Percentiles rank a stretch among this genome's conserved stretches.
Conservation (phyloP, 2,113 vertebrate genomes). For the Triplophysa tibetana region DNA sequence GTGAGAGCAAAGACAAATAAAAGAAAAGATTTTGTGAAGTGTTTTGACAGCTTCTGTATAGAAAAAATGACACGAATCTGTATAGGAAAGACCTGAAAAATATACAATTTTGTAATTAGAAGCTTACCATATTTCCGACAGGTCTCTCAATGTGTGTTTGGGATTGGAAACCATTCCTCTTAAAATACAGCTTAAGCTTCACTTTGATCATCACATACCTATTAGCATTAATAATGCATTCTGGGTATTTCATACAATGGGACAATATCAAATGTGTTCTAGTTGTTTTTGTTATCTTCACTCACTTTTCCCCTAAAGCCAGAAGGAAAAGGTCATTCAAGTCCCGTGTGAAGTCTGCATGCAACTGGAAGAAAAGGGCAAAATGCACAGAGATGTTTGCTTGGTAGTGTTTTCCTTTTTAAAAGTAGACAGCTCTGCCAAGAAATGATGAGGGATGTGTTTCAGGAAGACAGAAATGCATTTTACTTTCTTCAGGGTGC, state of each 20-base stretch:
- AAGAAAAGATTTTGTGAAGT: neutral
- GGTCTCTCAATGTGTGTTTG: neutral
- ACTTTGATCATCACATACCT: slow-evolving; percentile 5
- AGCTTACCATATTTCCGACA: slow-evolving; percentile 41
- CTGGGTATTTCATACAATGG: neutral
- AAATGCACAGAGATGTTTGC: slow-evolving; percentile 24
- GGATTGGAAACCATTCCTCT: neutral
- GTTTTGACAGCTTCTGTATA: neutral
- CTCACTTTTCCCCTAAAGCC: slow-evolving; percentile 14
- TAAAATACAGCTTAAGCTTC: slow-evolving; percentile 3
- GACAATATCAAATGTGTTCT: slow-evolving; percentile 29
- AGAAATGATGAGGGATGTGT: slow-evolving; percentile 22
- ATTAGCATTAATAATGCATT: neutral
- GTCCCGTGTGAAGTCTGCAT: slow-evolving; percentile 24
- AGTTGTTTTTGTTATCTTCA: slow-evolving; percentile 42
- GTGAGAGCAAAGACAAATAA: neutral
- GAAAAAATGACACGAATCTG: slow-evolving; percentile 8
- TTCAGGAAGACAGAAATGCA: neutral
- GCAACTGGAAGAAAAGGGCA: slow-evolving; percentile 37
- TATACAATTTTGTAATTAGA: slow-evolving; percentile 8
- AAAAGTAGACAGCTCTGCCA: neutral
- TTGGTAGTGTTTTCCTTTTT: slow-evolving; percentile 28
- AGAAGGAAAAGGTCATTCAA: slow-evolving; percentile 45
- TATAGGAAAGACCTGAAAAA: neutral
- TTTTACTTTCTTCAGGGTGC: neutral